Base-by-base conservation (phyloP, 2,113 vertebrate genomes). In the Gracilinanus agilis region DNA sequence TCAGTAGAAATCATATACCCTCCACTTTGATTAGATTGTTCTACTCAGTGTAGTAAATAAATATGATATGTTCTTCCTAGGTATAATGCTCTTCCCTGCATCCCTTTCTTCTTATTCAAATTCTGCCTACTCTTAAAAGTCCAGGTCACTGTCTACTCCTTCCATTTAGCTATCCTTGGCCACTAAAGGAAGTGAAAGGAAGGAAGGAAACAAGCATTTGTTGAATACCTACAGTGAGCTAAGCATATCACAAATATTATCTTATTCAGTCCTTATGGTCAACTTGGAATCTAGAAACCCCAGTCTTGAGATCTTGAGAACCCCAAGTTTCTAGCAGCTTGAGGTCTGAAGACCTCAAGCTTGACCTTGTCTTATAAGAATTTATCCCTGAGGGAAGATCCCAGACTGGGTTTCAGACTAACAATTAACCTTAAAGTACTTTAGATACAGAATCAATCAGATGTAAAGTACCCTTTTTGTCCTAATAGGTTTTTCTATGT, bases 81-180 rank as follows among this genome's bases (percentile, higher is more conserved):
- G 11, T 83, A 7, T 91, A 23, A 90, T 93, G 7, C 75, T 94
- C n/a, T 93, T 27, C 19, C 7, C 55, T 55, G 12, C 90, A 24
- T 91, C 54, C 90, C 53, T 58, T 44, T 92, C 8, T 95, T 54
- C 49, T 53, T 88, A 55, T 54, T 55, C 49, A 91, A 94, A 58
- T 40, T n/a, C 11, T 89, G 55, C 24, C 1, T 3, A 44, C 9
- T 92, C 9, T 83, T 54, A 3, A 9, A 83, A 95, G 11, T 75
- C 3, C 9, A 93, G 24, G 58, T 89, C 67, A 83, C n/a, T 40
- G 19, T 56, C 88, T 34, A 24, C 53, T 55, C 27, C 67, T 92
- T 12, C 13, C 23, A 55, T 53, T 9, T 27, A 9, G 24, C 90
- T 25, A 90, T 54, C 2, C 23, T 56, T 27, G 40, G 5, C 53